Base-by-base conservation (phyloP, 2,113 vertebrate species). In the Sminthopsis crassicaudata region DNA sequence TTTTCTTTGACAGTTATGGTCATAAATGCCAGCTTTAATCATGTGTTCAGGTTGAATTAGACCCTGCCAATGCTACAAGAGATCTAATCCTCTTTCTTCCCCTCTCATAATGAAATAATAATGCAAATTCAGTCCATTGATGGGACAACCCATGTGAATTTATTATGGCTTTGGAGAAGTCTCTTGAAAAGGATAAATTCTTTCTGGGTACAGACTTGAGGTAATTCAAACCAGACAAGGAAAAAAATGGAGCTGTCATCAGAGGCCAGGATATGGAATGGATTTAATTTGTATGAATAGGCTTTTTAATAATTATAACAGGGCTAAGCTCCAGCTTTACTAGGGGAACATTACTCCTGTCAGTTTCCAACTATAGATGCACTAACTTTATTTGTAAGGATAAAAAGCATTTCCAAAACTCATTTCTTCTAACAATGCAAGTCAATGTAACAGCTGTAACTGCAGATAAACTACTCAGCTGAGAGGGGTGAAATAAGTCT, bases 241-340 rank as follows among this genome's bases (percentile, higher is more conserved):
- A 96, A 97, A 98, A 98, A 98, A 98, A 98, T 98, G 95, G 94
- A 98, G 97, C 98, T 99, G 98, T 98, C 98, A 98, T 98, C 97
- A 97, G 98, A 97, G 95, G 96, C 98, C 95, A 96, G 97, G 95
- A 97, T 98, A 98, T 97, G 97, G 98, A 98, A 98, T 98, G 97
- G 98, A 98, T 98, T 98, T 98, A 98, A 98, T 98, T 99, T 98
- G 97, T 98, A 98, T 98, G 98, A 99, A 98, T 98, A 98, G 98
- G 95, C 97, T 98, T 99, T 98, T 98, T 98, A 99, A 98, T 98
- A 98, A 98, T 95, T 98, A 98, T 98, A 98, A 98, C 97, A 98
- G 97, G 97, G 92, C 96, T 98, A 98, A 98, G 96, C 96, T 98
- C 97, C 96, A 98, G 97, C 95, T 97, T 97, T 98, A 97, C 96